phyloP scores from a whole-genome alignment of 2,888 invertebrate species.

The Torymus tubicola region DNA sequence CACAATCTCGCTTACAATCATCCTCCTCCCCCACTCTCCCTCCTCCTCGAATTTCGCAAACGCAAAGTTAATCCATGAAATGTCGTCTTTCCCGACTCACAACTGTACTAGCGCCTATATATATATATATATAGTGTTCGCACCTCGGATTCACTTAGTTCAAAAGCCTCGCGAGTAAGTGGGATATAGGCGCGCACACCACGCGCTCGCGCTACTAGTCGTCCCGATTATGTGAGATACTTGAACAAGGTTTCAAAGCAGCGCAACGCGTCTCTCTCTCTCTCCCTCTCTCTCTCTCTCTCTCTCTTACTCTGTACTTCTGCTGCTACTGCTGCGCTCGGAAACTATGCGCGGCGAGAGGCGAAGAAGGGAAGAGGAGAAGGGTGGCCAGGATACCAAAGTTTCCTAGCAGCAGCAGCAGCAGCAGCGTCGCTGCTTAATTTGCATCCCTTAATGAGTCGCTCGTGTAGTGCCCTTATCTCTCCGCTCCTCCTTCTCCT shows the following conservation, averaged over 20 bases:
- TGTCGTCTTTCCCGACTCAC: slow-evolving; percentile 8
- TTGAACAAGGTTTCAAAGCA: slow-evolving; percentile 63
- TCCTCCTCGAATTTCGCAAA: slow-evolving; percentile 15
- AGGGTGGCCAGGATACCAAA: slow-evolving; percentile 42
- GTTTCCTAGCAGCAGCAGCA: slow-evolving; percentile 46
- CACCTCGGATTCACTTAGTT: slow-evolving; percentile 52
- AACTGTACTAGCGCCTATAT: background rate
- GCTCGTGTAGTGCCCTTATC: slow-evolving; percentile 73
- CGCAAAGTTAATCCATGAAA: slow-evolving; percentile 49
- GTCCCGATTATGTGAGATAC: slow-evolving; percentile 57
- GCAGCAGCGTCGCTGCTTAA: slow-evolving; percentile 66
- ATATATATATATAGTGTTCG: no score
- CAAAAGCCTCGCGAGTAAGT: slow-evolving; percentile 12
- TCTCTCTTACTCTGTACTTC: slow-evolving; percentile 61
- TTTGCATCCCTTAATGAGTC: slow-evolving; percentile 75
- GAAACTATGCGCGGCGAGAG: slow-evolving; percentile 10
- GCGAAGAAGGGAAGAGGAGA: slow-evolving; percentile 4
- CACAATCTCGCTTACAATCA: background rate
- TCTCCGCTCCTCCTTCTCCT: slow-evolving; percentile 49
- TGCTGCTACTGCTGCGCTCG: slow-evolving; percentile 18
- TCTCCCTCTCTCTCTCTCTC: no score
- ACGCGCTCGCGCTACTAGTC: background rate
- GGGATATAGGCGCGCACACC: slow-evolving; percentile 11
- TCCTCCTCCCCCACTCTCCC: no score
- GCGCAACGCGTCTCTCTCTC: background rate